Evolutionary conservation across 1,140 invertebrate species (phyloP), one percentile per base, ranked within the genome.

Genomic region (Neodiprion lecontei): DNA sequence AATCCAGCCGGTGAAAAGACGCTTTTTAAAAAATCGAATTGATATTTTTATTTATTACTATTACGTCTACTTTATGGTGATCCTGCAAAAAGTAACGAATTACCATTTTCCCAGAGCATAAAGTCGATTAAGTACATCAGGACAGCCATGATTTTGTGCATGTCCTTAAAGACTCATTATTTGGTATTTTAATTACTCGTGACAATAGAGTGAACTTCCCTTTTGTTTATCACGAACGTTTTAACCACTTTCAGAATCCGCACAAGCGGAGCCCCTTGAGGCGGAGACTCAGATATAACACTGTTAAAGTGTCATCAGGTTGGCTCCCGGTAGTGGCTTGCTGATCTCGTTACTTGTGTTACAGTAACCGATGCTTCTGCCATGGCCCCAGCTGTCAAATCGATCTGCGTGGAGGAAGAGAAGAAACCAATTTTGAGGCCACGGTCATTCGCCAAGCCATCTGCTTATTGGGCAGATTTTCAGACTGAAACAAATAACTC

Each of bases 361-460:
- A 70, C 65, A 49, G 17, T 50, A 17, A 17, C 23, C 7, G 48
- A 71, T 23, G 49, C 69, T 48, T 28, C 66, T 8, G 61, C n/a
- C 5, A n/a, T 11, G 67, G 14, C 61, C 49, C 68, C 14, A 50
- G 48, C 53, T 61, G 7, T 14, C 53, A 17, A 61, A 61, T 12
- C 53, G 9, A 17, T 67, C 66, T 14, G 12, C 14, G 11, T 23
- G 69, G 67, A 68, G 12, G 70, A 73, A 28, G 71, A 78, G 17
- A 79, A 78, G 28, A 12, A 61, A 61, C 79, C 82, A 68, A 21
- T 81, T 12, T 28, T 87, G 61, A 79, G 85, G 73, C 78, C 86
- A 17, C 74, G 84, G 53, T 80, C 83, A 21, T 87, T 87, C 71
- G 86, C 86, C n/a, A 87, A 85, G 74, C 80, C 80, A n/a, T 81